Conservation (phyloP, 2,113 vertebrate species). For the Otocyon megalotis region DNA sequence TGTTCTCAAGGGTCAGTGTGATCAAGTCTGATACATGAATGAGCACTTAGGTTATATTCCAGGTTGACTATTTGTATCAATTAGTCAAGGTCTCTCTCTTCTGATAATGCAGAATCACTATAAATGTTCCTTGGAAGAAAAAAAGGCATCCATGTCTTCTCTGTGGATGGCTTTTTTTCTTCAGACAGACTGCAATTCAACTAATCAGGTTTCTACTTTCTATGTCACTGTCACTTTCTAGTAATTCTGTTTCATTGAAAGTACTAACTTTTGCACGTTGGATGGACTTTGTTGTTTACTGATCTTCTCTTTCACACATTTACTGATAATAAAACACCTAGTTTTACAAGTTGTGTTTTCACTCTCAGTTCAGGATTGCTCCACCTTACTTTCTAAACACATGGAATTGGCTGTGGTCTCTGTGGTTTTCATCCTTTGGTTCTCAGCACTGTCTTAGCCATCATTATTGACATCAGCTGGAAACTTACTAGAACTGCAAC, state of each 20-base stretch:
- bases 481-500: neutral
- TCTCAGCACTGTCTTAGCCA: neutral
- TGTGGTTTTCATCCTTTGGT: neutral
- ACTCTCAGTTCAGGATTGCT: neutral
- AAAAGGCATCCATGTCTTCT: neutral
- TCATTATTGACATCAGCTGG: neutral
- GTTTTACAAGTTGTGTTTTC: neutral
- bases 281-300: neutral
- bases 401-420: neutral
- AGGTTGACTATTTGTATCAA: neutral
- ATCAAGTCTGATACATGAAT: neutral
- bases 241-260: conserved; percentile 11
- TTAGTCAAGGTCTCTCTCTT: neutral
- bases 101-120: neutral
- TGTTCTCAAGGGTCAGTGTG: neutral
- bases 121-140: neutral
- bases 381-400: neutral
- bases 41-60: neutral
- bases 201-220: neutral
- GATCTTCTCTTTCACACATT: conserved; percentile 15
- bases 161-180: neutral
- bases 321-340: conserved; percentile 32
- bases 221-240: neutral
- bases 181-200: neutral
- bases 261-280: neutral